Conservation (phyloP, 2,797 vertebrate species). For the Fundulus diaphanus region DNA sequence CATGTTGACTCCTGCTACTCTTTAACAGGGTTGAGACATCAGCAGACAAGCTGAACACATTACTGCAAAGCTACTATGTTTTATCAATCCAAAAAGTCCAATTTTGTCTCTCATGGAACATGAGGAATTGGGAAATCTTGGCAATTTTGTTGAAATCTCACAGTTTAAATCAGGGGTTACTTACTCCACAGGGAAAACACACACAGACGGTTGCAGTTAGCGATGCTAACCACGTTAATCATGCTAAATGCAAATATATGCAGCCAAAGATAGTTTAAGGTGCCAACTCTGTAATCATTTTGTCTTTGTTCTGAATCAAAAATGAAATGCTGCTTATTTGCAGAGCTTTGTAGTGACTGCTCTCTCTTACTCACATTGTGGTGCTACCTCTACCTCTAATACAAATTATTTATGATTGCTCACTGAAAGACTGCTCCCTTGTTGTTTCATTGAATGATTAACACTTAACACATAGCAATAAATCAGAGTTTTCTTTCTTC, state of each 20-base stretch:
- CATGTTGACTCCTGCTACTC: not conserved
- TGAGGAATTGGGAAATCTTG: not conserved
- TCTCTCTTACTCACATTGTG: not conserved
- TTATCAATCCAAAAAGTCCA: not conserved
- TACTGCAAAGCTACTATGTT: not conserved
- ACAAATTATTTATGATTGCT: not conserved
- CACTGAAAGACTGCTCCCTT: not conserved
- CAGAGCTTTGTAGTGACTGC: not conserved
- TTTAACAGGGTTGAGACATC: not conserved
- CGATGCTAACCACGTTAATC: not conserved
- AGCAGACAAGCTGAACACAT: not conserved
- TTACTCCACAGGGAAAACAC: not conserved
- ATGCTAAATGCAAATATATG: not conserved
- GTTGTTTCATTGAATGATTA: not conserved
- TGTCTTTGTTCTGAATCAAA: not conserved
- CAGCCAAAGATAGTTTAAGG: not conserved
- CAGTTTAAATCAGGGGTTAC: not conserved
- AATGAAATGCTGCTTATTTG: not conserved
- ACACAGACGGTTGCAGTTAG: not conserved
- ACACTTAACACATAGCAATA: not conserved
- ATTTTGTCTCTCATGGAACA: not conserved
- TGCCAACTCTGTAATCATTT: not conserved
- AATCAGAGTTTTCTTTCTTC: not conserved
- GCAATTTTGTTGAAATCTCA: not conserved
- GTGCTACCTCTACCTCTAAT: not conserved